Evolutionary conservation across 2,888 invertebrate genomes (phyloP).

Genomic region (Frankliniella intonsa): DNA sequence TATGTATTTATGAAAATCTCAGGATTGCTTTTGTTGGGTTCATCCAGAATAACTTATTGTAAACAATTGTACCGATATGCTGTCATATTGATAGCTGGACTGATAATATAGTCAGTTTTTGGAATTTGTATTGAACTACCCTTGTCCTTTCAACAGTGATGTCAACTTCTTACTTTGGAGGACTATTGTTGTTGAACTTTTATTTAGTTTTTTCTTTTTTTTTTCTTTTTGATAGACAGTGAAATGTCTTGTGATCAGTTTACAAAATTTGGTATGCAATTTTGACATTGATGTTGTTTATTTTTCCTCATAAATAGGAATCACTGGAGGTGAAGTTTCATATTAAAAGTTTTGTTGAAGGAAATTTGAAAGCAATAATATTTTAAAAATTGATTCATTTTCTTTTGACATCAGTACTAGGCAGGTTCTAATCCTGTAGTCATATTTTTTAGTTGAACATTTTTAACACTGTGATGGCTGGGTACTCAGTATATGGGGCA

Average conservation of each 20-base stretch:
- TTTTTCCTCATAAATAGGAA: not conserved
- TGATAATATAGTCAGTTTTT: conserved; percentile 28
- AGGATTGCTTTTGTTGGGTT: conserved; percentile 17
- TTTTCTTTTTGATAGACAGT: not conserved
- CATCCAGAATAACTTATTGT: conserved; percentile 18
- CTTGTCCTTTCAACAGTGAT: conserved; percentile 40
- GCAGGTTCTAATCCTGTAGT: not conserved
- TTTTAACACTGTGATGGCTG: not conserved
- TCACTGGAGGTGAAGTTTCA: not conserved
- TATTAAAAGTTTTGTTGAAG: not conserved
- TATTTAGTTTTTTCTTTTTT: conserved; percentile 12
- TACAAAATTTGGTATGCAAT: not conserved
- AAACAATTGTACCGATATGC: conserved; percentile 8
- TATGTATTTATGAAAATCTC: conserved; percentile 2
- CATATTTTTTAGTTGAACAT: not conserved
- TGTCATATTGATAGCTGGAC: conserved; percentile 26
- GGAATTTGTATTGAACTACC: not conserved
- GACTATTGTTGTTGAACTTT: conserved; percentile 15
- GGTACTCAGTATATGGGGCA: not conserved
- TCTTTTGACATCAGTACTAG: not conserved
- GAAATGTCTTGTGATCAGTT: conserved; percentile 1
- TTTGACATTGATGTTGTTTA: not conserved
- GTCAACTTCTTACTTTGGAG: not conserved
- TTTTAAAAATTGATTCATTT: not conserved
- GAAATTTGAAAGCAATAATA: not conserved